Conservation (phyloP, 2,888 invertebrate species). For the Agrotis exclamationis region DNA sequence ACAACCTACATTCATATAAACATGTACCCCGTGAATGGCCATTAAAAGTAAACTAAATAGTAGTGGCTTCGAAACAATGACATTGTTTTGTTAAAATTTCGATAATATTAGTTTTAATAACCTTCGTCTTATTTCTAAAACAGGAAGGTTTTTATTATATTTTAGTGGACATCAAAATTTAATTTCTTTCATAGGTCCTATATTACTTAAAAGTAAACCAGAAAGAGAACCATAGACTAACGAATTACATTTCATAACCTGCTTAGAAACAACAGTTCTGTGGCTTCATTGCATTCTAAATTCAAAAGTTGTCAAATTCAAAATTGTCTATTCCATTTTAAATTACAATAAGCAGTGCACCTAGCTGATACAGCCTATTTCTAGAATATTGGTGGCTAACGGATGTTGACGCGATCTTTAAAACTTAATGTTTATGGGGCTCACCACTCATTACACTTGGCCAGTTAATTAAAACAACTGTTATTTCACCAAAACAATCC, state of each 20-base stretch:
- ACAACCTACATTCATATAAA: conserved; percentile 9
- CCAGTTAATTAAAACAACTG: neutral
- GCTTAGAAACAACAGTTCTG: neutral
- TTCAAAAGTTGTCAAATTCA: too few relatives aligned
- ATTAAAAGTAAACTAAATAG: conserved; percentile 33
- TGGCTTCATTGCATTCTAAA: conserved; percentile 7
- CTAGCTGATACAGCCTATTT: too few relatives aligned
- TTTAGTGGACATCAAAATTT: conserved; percentile 19
- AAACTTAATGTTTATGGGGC: too few relatives aligned
- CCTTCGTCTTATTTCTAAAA: conserved; percentile 39
- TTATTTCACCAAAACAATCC: neutral
- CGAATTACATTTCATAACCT: conserved; percentile 11
- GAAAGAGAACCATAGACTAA: conserved; percentile 3
- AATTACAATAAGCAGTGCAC: too few relatives aligned
- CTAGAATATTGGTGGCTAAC: too few relatives aligned
- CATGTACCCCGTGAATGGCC: conserved; percentile 15
- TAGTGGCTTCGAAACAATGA: conserved; percentile 37
- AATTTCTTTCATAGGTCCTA: neutral
- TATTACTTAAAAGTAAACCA: neutral
- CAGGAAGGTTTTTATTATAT: conserved; percentile 15
- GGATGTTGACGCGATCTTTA: too few relatives aligned
- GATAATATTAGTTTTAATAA: conserved; percentile 24
- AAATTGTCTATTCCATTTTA: too few relatives aligned
- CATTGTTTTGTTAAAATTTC: conserved; percentile 45
- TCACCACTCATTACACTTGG: too few relatives aligned